Conservation (phyloP, 2,888 invertebrate species). For the Tipula helvola region DNA sequence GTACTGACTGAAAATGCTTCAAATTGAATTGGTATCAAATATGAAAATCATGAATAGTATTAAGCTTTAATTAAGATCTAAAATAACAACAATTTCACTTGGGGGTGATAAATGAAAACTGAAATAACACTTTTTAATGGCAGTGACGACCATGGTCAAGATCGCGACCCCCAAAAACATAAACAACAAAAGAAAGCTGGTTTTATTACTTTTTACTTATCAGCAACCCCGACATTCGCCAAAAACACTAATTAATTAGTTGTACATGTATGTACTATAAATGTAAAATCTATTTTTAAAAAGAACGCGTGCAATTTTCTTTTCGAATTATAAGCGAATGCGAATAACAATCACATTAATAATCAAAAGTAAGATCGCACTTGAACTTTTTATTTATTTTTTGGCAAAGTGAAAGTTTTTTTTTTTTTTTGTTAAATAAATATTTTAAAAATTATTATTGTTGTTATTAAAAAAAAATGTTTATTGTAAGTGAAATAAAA, state of each 20-base stretch:
- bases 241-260: not conserved
- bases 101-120: not conserved
- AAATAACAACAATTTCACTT: not conserved
- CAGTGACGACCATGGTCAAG: not conserved
- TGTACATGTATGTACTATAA: not conserved
- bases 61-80: not conserved
- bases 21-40: too few relatives aligned
- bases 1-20: too few relatives aligned
- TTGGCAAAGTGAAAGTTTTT: constrained; percentile 8
- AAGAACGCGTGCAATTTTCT: not conserved
- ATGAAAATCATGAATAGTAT: too few relatives aligned
- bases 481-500: not conserved
- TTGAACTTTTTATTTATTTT: constrained; percentile 1
- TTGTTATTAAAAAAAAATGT: not conserved
- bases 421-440: not conserved
- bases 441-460: not conserved
- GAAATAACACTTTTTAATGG: not conserved
- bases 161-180: not conserved
- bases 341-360: not conserved
- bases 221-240: not conserved
- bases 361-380: constrained; percentile 7
- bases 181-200: not conserved
- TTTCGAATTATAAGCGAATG: not conserved
- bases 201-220: not conserved
- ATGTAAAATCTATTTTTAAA: not conserved